These are phyloP conservation scores for Branchellion lobata DNA, from an alignment of 2,888 invertebrate species.

Conservation along the genomic window DNA sequence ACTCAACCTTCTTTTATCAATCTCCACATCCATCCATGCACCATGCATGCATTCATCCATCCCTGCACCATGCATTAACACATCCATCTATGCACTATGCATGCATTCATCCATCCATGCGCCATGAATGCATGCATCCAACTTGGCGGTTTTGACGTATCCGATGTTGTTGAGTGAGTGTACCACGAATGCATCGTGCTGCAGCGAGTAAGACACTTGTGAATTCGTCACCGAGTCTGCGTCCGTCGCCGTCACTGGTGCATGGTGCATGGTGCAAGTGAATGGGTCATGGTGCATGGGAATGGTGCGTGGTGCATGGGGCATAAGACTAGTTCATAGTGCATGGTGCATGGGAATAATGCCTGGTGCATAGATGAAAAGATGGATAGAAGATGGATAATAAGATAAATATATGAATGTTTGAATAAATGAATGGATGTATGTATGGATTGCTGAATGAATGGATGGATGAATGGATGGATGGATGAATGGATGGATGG, in stretches of 20 bases:
- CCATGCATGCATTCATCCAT: not conserved
- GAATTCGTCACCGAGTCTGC: slow-evolving; percentile 85
- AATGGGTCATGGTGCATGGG: no score
- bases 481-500: no score
- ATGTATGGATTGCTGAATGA: no score
- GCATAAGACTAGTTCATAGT: no score
- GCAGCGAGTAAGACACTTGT: slow-evolving; percentile 57
- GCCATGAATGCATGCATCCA: not conserved
- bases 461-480: no score
- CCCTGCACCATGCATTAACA: no score
- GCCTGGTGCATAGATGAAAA: no score
- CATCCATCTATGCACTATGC: slow-evolving; percentile 12
- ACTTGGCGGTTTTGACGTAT: slow-evolving; percentile 55
- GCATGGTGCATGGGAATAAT: no score
- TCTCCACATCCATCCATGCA: not conserved
- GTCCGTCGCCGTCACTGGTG: slow-evolving; percentile 81
- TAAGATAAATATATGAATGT: no score
- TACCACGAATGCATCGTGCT: slow-evolving; percentile 56
- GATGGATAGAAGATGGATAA: no score
- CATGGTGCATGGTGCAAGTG: not conserved
- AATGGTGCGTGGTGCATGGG: no score
- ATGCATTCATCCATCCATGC: not conserved
- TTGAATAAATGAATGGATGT: no score
- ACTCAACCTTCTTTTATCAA: not conserved
- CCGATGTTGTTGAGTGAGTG: slow-evolving; percentile 56